phyloP scores from a whole-genome alignment of 92 coral and sea anemone genomes.

The Palythoa grandis region DNA sequence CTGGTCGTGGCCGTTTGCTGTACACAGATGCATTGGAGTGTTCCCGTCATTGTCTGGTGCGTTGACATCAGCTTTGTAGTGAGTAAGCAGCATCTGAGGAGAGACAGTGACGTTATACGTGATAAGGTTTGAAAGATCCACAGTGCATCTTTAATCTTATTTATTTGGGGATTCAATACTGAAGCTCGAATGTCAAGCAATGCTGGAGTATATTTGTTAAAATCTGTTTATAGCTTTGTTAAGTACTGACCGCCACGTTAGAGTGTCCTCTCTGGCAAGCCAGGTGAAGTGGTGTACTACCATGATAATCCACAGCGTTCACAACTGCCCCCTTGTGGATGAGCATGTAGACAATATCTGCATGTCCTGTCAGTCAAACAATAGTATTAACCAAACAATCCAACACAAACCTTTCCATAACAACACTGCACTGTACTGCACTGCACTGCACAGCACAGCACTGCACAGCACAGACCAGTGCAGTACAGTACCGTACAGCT shows the following conservation, averaged over 20 bases:
- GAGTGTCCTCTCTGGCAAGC: conserved; percentile 96
- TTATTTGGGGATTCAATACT: no score
- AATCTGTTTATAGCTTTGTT: not conserved
- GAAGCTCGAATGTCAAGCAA: not conserved
- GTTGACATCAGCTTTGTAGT: conserved; percentile 91
- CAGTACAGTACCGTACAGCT: no score
- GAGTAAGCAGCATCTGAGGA: conserved; percentile 77
- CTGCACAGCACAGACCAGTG: no score
- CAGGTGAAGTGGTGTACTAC: conserved; percentile 92
- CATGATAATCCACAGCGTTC: conserved; percentile 96
- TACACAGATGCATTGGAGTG: conserved; percentile 89
- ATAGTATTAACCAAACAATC: not conserved
- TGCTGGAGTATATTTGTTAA: not conserved
- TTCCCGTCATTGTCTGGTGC: conserved; percentile 96
- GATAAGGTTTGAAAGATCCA: not conserved
- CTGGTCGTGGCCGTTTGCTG: conserved; percentile 95
- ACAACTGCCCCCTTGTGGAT: conserved; percentile 95
- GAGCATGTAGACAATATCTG: conserved; percentile 69
- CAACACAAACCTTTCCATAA: not conserved
- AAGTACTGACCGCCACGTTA: conserved; percentile 76
- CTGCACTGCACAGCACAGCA: no score
- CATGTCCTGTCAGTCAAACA: conserved; percentile 68
- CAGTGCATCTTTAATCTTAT: no score
- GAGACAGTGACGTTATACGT: no score
- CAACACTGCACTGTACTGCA: not conserved